Conservation (phyloP, 2,888 invertebrate species). For the Galerucella nymphaeae region DNA sequence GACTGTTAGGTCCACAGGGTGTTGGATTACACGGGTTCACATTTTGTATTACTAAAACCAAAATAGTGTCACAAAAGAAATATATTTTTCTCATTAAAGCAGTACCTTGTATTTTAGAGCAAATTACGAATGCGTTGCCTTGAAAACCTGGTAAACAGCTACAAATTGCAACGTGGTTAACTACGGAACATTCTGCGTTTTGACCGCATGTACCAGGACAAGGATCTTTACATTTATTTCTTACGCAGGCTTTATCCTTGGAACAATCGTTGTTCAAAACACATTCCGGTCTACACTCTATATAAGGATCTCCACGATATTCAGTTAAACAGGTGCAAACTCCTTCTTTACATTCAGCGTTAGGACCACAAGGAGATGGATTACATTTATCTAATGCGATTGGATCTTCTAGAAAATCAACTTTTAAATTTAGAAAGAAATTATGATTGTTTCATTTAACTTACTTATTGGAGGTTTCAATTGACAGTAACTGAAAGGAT, state of each 20-base stretch:
- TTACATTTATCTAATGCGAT: constrained; percentile 71
- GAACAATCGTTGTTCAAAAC: constrained; percentile 76
- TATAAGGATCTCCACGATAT: constrained; percentile 78
- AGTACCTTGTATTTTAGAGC: constrained; percentile 67
- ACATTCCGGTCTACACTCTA: constrained; percentile 78
- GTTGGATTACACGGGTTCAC: constrained; percentile 67
- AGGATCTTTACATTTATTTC: constrained; percentile 78
- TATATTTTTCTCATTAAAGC: neutral
- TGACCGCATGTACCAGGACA: constrained; percentile 79
- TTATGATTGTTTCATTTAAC: constrained; percentile 22
- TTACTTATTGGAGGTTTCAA: constrained; percentile 59
- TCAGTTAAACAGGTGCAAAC: constrained; percentile 75
- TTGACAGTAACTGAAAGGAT: constrained; percentile 68
- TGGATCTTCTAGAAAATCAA: constrained; percentile 45
- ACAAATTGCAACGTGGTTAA: constrained; percentile 80
- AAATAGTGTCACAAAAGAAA: constrained; percentile 37
- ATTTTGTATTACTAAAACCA: constrained; percentile 32
- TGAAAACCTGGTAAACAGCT: constrained; percentile 69
- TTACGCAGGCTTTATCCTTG: constrained; percentile 75
- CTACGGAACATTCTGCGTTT: constrained; percentile 77
- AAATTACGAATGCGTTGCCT: constrained; percentile 78
- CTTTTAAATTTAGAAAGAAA: neutral
- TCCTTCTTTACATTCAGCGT: constrained; percentile 76
- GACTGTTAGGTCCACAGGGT: constrained; percentile 70
- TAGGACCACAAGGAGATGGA: constrained; percentile 79